Evolutionary conservation across 1,140 invertebrate genomes (phyloP).

Genomic region (Drosophila lacertosa): DNA sequence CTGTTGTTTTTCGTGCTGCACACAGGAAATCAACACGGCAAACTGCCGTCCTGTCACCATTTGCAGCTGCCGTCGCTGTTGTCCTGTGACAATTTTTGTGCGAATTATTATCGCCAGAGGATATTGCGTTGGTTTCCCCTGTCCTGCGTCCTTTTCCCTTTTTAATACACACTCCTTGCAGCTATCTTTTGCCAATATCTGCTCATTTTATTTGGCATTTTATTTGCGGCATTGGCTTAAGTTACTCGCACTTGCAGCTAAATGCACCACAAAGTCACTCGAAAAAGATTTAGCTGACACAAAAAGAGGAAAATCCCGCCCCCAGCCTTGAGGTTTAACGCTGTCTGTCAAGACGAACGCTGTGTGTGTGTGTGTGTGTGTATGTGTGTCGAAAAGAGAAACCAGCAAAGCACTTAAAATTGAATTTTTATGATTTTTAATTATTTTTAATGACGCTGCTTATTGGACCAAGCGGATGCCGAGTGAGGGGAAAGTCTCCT

Average conservation of each 20-base stretch:
- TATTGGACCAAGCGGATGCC: conserved; percentile 46
- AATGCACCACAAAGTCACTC: conserved; percentile 65
- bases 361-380: conserved; percentile 40
- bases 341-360: conserved; percentile 59
- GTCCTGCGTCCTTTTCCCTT: not conserved
- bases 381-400: conserved; percentile 49
- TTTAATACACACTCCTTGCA: not conserved
- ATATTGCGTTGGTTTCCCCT: conserved; percentile 67
- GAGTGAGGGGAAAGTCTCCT: not conserved
- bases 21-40: conserved; percentile 79
- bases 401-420: conserved; percentile 70
- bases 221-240: conserved; percentile 64
- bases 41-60: conserved; percentile 43
- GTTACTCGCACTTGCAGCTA: conserved; percentile 48
- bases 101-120: conserved; percentile 75
- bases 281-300: conserved; percentile 29
- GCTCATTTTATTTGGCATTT: conserved; percentile 44
- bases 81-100: conserved; percentile 69
- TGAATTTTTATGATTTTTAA: conserved; percentile 84
- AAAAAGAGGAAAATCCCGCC: not conserved
- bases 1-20: conserved; percentile 61
- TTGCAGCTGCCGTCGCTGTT: conserved; percentile 17
- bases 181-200: conserved; percentile 46
- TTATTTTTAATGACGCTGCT: conserved; percentile 83
- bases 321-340: conserved; percentile 44